Percentiles rank a stretch among this genome's conserved stretches.
Evolutionary conservation across 2,797 vertebrate species (phyloP).

Genomic region (Galago senegalensis): DNA sequence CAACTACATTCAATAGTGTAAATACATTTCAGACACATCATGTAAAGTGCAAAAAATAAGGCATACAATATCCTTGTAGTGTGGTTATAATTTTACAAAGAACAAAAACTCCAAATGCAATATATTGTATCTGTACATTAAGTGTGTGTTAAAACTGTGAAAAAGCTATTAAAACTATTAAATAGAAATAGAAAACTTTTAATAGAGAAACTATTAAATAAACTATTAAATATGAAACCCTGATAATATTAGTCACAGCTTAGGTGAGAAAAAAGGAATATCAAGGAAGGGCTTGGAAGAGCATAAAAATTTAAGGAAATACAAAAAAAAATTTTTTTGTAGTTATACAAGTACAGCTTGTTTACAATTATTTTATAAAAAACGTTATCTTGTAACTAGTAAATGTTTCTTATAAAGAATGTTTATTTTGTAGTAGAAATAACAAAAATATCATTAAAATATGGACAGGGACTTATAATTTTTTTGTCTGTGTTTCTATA

Average conservation of each 20-base stretch:
- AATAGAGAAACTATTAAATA: neutral
- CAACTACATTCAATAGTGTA: neutral
- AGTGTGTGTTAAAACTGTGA: no score
- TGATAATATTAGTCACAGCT: neutral
- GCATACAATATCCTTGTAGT: neutral
- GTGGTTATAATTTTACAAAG: neutral
- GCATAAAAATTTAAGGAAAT: neutral
- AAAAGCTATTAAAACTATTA: neutral
- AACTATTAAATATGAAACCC: neutral
- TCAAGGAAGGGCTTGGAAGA: neutral
- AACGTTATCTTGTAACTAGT: neutral
- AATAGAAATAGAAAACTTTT: neutral
- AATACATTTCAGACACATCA: neutral
- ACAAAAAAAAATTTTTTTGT: neutral
- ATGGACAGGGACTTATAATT: neutral
- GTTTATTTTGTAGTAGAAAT: neutral
- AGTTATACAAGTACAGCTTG: neutral
- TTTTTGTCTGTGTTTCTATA: neutral
- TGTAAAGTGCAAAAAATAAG: neutral
- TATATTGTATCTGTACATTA: neutral
- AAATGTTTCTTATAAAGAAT: neutral
- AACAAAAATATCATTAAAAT: constrained; percentile 27
- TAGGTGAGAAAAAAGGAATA: neutral
- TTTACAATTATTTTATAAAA: constrained; percentile 11
- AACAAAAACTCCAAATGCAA: neutral